A percentile compares a stretch with the other conserved stretches of the same genome.
phyloP scores from a whole-genome alignment of 2,888 invertebrate genomes.

The Ypsolopha sequella region DNA sequence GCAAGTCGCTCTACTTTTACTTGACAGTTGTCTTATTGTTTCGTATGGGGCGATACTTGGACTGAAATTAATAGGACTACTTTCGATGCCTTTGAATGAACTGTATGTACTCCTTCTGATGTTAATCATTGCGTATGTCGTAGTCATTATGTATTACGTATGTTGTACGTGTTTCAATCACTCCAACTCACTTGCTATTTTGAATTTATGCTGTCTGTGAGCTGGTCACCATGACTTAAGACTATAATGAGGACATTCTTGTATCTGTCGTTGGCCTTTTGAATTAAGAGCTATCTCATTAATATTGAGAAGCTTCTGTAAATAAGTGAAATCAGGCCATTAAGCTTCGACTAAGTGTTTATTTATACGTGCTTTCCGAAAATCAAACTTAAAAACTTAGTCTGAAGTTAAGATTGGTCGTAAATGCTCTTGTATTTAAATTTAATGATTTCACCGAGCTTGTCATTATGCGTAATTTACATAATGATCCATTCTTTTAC shows the following conservation, averaged over 20 bases:
- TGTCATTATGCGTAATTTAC: constrained; percentile 35
- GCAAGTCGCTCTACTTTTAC: constrained; percentile 21
- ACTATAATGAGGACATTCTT: no score
- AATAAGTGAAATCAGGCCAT: not conserved
- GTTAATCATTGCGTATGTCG: not conserved
- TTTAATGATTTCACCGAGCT: constrained; percentile 18
- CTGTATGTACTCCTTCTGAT: not conserved
- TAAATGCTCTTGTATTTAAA: constrained; percentile 10
- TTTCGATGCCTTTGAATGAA: constrained; percentile 1
- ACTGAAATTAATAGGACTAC: constrained; percentile 3
- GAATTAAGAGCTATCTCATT: not conserved
- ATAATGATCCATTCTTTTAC: constrained; percentile 38
- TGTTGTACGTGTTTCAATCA: no score
- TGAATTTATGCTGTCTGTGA: no score
- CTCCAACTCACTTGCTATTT: no score
- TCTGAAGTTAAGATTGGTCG: constrained; percentile 10
- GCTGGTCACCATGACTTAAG: no score
- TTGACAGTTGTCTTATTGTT: constrained; percentile 25
- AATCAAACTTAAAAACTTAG: constrained; percentile 12
- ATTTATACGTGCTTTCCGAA: not conserved
- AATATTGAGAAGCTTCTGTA: not conserved
- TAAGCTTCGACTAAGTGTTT: not conserved
- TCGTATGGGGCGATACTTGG: constrained; percentile 9
- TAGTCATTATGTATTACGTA: no score
- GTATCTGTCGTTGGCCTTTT: not conserved